These are phyloP conservation scores for Andrena chrysosceles DNA, from an alignment of 2,888 invertebrate genomes.

Conservation along the genomic window DNA sequence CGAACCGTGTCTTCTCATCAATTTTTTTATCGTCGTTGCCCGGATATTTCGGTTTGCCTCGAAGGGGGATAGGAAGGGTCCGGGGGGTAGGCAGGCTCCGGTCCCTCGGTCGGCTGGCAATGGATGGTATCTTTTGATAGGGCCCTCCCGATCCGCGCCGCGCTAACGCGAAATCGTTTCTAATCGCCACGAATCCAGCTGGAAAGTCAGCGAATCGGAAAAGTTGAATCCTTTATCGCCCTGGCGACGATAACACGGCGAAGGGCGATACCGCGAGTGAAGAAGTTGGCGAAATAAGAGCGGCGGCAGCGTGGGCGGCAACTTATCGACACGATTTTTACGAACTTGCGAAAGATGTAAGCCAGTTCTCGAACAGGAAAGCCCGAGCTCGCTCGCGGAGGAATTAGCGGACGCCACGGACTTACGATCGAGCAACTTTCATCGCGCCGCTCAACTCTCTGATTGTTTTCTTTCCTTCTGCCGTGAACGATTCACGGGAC, in stretches of 20 bases:
- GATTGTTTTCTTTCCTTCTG: constrained; percentile 7
- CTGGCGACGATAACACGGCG: not conserved
- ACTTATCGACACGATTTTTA: not conserved
- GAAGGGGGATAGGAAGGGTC: too few relatives aligned
- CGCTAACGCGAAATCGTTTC: not conserved
- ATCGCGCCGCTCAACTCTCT: not conserved
- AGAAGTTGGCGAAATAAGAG: not conserved
- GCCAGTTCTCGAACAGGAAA: not conserved
- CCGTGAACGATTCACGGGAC: not conserved
- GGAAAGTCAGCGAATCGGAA: not conserved
- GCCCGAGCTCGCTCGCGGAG: not conserved
- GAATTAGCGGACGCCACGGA: constrained; percentile 7
- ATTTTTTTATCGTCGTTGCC: not conserved
- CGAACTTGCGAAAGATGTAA: not conserved
- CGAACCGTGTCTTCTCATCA: constrained; percentile 24
- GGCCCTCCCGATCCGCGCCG: not conserved
- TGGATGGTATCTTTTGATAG: too few relatives aligned
- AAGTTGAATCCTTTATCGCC: constrained; percentile 17
- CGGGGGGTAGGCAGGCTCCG: too few relatives aligned
- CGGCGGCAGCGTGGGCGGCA: not conserved
- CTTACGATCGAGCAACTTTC: constrained; percentile 21
- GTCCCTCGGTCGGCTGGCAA: too few relatives aligned
- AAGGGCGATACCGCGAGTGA: not conserved
- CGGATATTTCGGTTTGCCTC: not conserved
- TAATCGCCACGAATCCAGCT: not conserved